Percentiles rank a stretch among this genome's conserved stretches.
phyloP scores from a whole-genome alignment of 2,797 vertebrate species.

The Sebastes miniatus region DNA sequence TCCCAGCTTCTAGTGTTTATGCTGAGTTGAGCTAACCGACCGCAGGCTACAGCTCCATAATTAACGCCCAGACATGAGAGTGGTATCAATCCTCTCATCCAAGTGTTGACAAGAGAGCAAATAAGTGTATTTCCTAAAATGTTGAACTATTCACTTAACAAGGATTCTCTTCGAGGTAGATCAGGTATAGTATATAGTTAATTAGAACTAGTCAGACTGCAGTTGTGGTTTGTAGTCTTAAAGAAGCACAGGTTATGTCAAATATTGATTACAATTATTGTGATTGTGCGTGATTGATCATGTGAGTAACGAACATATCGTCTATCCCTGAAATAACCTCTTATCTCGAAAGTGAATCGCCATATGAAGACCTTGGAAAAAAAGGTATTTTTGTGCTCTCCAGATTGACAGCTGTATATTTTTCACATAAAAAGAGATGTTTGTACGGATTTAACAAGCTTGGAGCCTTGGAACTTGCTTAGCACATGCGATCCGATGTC shows the following conservation, averaged over 20 bases:
- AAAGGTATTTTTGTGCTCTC: neutral
- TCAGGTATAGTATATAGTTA: neutral
- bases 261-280: constrained; percentile 3
- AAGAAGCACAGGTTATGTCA: neutral
- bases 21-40: neutral
- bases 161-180: neutral
- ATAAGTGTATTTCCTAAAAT: neutral
- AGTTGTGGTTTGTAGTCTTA: neutral
- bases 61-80: neutral
- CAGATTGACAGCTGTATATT: constrained; percentile 49
- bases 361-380: constrained; percentile 30
- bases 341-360: constrained; percentile 24
- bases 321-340: constrained; percentile 25
- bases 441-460: constrained; percentile 57
- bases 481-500: constrained; percentile 33
- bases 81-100: constrained; percentile 6
- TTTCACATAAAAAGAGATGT: constrained; percentile 60
- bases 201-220: neutral
- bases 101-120: neutral
- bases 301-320: neutral
- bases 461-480: constrained; percentile 45
- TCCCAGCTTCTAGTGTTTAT: neutral
- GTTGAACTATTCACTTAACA: neutral
- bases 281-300: constrained; percentile 1
- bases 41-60: neutral